phyloP scores from a whole-genome alignment of 2,888 invertebrate genomes.

The Caenorhabditis sp. region DNA sequence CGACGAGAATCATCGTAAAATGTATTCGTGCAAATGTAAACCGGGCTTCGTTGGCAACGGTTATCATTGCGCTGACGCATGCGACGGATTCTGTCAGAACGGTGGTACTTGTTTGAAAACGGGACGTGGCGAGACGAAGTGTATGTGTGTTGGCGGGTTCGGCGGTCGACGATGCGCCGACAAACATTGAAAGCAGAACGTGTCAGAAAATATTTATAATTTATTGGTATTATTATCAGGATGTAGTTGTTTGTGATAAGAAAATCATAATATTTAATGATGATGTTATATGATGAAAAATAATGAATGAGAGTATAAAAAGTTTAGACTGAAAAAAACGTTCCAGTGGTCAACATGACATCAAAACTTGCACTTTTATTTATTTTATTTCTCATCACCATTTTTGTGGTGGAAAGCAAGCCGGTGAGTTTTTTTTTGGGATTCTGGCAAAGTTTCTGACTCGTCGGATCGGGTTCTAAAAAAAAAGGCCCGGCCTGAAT shows the following conservation, averaged over 20 bases:
- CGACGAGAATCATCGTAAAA: conserved; percentile 48
- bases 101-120: conserved; percentile 52
- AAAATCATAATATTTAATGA: neutral
- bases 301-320: neutral
- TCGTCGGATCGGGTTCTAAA: too few relatives aligned
- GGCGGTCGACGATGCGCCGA: conserved; percentile 42
- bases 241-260: neutral
- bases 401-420: conserved; percentile 5
- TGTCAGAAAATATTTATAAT: neutral
- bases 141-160: conserved; percentile 46
- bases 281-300: neutral
- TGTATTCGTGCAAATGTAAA: conserved; percentile 56
- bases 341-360: neutral
- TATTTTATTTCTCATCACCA: neutral
- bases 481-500: too few relatives aligned
- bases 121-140: conserved; percentile 47
- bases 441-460: too few relatives aligned
- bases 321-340: neutral
- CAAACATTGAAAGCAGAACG: neutral
- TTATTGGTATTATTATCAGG: neutral
- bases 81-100: conserved; percentile 51
- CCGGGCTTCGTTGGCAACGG: conserved; percentile 59
- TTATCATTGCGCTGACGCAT: conserved; percentile 50
- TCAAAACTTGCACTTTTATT: neutral
- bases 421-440: conserved; percentile 13